A percentile compares a stretch with the other conserved stretches of the same genome.
phyloP scores from a whole-genome alignment of 1,140 invertebrate genomes.

The Euura lappo region DNA sequence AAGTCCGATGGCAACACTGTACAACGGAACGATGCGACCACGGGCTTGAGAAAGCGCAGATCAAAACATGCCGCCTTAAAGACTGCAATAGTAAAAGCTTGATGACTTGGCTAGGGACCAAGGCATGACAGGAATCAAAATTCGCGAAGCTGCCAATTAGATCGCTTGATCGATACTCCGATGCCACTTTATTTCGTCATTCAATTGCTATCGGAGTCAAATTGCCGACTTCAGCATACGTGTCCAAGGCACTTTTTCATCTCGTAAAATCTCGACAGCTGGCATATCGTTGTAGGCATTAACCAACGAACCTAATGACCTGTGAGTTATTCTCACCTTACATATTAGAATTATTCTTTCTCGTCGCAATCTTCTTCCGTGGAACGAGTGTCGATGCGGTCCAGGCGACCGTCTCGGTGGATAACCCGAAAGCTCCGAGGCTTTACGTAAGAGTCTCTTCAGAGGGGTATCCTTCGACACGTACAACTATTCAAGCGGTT shows the following conservation, averaged over 20 bases:
- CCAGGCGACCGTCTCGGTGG: not conserved
- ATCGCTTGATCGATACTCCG: not conserved
- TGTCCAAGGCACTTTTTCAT: not conserved
- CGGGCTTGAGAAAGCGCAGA: slow-evolving; percentile 38
- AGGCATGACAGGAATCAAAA: slow-evolving; percentile 15
- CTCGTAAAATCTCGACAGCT: not conserved
- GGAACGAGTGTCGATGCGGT: not conserved
- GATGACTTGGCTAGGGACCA: slow-evolving; percentile 35
- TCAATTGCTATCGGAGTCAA: not conserved
- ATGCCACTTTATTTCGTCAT: not conserved
- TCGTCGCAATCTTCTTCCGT: not conserved
- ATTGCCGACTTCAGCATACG: not conserved
- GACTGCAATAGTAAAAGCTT: slow-evolving; percentile 28
- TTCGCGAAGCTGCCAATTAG: not conserved
- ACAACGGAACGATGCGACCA: slow-evolving; percentile 20
- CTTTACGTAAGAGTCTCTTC: too few species aligned
- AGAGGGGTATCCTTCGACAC: too few species aligned
- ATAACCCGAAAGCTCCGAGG: too few species aligned
- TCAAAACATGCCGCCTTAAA: slow-evolving; percentile 29
- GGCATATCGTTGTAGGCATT: not conserved
- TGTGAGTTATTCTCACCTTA: not conserved
- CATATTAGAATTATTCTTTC: not conserved
- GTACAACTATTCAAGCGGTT: too few species aligned
- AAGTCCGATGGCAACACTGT: slow-evolving; percentile 42
- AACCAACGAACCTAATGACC: not conserved